Evolutionary conservation across 1,140 invertebrate genomes (phyloP), one percentile per base, ranked within the genome.

Genomic region (Drosophila bocki): DNA sequence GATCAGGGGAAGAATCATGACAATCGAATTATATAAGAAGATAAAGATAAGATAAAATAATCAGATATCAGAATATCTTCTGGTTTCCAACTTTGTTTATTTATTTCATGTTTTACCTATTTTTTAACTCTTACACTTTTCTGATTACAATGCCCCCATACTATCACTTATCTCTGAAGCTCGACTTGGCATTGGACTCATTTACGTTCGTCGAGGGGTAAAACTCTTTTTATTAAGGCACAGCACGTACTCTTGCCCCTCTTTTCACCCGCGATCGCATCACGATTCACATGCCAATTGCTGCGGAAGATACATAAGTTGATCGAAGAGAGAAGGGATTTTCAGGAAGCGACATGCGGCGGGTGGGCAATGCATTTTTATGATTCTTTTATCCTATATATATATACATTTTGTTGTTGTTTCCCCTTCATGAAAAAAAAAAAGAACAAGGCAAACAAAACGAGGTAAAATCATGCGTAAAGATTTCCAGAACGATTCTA

Each of bases 391-490:
- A 77, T 77, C 44, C 67, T 70, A 67, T 64, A 42, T 63, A 70
- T 59, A 48, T 68, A 70, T 47, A 76, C 39, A 68, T 60, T 77
- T 68, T 71, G 67, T 71, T 50, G 48, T 45, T 72, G 48, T 56
- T 75, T 72, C 65, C 69, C 50, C 22, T 67, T 56, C 42, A 62
- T 67, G 62, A 77, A 58, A 22, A 15, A 58, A 22, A 15, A 22
- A 3, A 22, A 15, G n/a, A n/a, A 39, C 61, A 59, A 53, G 42
- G 35, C 47, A 41, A 57, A 57, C 75, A 82, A 80, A 64, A 80
- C 81, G 75, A 65, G 56, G 83, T 74, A 86, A 87, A 84, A 88
- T 87, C 83, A 87, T 87, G 80, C 83, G 84, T 87, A 84, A 80
- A 87, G 77, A 86, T 86, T 72, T 60, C 17, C 78, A 79, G 64